Evolutionary conservation across 2,888 invertebrate genomes (phyloP).

Genomic region (Drosophila melanosoma): DNA sequence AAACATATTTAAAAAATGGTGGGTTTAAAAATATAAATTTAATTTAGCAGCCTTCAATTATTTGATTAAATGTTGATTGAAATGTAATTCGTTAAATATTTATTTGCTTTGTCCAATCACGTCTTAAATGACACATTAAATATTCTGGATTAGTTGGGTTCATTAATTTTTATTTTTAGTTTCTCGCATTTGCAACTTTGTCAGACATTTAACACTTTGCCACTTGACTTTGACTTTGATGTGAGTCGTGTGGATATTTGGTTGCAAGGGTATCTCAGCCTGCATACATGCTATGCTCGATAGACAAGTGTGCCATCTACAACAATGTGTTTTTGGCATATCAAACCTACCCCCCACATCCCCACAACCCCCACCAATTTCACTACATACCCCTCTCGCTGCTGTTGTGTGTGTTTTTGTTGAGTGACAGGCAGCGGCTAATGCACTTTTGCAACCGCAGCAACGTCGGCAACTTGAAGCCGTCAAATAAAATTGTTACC

Average conservation of each 20-base stretch:
- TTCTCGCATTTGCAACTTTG: neutral
- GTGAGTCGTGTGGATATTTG: neutral
- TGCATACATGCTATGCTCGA: neutral
- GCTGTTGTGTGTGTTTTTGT: slow-evolving; percentile 25
- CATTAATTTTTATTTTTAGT: neutral
- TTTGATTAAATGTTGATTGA: neutral
- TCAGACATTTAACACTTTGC: neutral
- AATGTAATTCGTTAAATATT: neutral
- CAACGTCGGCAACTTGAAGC: slow-evolving; percentile 81
- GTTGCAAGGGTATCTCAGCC: neutral
- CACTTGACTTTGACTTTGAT: slow-evolving; percentile 12
- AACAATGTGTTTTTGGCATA: slow-evolving; percentile 16
- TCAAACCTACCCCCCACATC: neutral
- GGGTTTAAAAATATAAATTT: neutral
- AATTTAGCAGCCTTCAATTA: neutral
- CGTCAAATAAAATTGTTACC: slow-evolving; percentile 78
- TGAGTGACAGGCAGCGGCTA: slow-evolving; percentile 81
- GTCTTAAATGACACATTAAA: neutral
- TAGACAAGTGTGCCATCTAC: slow-evolving; percentile 5
- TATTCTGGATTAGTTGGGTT: neutral
- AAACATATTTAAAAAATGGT: neutral
- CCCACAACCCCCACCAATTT: no score
- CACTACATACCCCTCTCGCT: neutral
- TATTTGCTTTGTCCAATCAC: neutral
- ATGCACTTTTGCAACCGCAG: slow-evolving; percentile 84